A percentile compares a stretch with the other conserved stretches of the same genome.
phyloP scores from a whole-genome alignment of 2,888 invertebrate genomes.

The Hermaeophaga mercurialis region DNA sequence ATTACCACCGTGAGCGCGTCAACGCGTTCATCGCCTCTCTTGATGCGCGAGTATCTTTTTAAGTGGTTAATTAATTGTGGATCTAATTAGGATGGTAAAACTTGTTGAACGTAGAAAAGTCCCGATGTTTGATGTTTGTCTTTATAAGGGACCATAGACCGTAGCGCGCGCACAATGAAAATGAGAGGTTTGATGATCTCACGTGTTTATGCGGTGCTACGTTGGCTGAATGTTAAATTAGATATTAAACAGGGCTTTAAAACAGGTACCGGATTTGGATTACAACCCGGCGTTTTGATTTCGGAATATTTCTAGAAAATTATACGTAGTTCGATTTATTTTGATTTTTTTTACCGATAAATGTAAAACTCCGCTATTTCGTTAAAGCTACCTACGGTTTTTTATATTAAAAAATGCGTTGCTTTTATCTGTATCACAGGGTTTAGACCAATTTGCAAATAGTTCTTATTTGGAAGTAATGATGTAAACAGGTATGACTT shows the following conservation, averaged over 20 bases:
- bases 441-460: no score
- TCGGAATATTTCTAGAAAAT: no score
- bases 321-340: background rate
- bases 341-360: no score
- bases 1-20: conserved; percentile 11
- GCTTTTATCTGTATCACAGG: no score
- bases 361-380: no score
- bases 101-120: conserved; percentile 35
- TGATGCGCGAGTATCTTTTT: conserved; percentile 26
- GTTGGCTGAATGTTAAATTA: background rate
- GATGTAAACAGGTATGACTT: no score
- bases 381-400: no score
- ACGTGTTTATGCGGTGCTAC: background rate
- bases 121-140: conserved; percentile 3
- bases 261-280: background rate
- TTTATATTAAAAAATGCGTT: no score
- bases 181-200: background rate
- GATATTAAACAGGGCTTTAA: background rate
- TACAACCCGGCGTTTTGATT: no score
- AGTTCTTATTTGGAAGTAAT: no score
- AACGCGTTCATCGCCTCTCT: conserved; percentile 17
- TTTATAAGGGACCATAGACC: background rate
- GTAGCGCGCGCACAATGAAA: background rate
- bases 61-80: conserved; percentile 39
- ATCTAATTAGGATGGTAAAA: conserved; percentile 36